Evolutionary conservation across 30 jellyfish, hydroid and myxozoan genomes (phyloP).

Genomic region (Sanderia malayensis): DNA sequence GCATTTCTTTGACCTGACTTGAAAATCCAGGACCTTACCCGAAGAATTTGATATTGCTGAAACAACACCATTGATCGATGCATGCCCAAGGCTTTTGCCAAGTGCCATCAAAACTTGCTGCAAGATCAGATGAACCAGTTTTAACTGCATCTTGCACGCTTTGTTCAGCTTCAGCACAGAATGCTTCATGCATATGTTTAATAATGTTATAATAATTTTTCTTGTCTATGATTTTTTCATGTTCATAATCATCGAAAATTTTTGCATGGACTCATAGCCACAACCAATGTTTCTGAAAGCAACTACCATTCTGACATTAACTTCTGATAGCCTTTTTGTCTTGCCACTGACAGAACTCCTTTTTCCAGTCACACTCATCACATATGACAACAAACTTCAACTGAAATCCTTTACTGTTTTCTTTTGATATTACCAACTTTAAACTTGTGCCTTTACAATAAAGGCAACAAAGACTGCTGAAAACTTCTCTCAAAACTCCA

Average conservation of each 20-base stretch:
- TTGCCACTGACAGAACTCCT: not conserved
- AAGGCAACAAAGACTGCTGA: no score
- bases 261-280: no score
- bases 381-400: no score
- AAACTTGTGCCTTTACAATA: no score
- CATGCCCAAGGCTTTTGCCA: slow-evolving; percentile 51
- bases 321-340: not conserved
- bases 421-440: no score
- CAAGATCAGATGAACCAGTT: slow-evolving; percentile 18
- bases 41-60: slow-evolving; percentile 19
- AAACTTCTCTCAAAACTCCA: no score
- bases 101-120: slow-evolving; percentile 46
- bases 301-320: slow-evolving; percentile 21
- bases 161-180: slow-evolving; percentile 37
- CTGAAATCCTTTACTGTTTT: no score
- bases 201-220: slow-evolving; percentile 12
- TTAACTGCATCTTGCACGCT: slow-evolving; percentile 37
- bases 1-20: slow-evolving; percentile 47
- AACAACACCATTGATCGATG: slow-evolving; percentile 43
- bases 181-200: slow-evolving; percentile 9
- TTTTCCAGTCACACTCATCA: no score
- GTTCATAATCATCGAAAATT: not conserved
- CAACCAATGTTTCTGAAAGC: no score
- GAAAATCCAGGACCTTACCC: slow-evolving; percentile 41
- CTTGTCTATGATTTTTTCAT: not conserved